Percentiles rank a stretch among this genome's conserved stretches.
phyloP scores from a whole-genome alignment of 2,797 vertebrate species.

The Miichthys miiuy region DNA sequence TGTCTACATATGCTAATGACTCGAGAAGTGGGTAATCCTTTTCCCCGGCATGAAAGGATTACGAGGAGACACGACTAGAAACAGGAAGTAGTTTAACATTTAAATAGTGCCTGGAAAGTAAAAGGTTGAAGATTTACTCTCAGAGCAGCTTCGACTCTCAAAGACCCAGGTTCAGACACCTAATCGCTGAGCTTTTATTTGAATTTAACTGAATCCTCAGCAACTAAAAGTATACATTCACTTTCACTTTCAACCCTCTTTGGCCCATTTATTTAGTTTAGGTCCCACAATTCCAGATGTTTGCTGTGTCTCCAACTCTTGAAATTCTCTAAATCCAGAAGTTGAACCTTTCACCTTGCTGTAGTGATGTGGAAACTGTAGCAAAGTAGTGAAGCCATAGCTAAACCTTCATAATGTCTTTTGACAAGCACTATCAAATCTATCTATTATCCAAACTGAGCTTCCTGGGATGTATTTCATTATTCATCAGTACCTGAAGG shows the following conservation, averaged over 20 bases:
- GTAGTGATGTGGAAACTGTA: too few species aligned
- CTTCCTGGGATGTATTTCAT: too few species aligned
- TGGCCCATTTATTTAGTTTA: background rate
- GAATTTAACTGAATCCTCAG: background rate
- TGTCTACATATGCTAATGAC: slow-evolving; percentile 40
- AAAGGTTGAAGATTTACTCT: slow-evolving; percentile 36
- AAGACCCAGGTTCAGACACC: background rate
- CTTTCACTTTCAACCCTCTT: background rate
- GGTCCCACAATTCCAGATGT: background rate
- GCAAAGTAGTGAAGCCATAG: too few species aligned
- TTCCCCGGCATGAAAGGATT: slow-evolving; percentile 42
- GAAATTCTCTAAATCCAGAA: too few species aligned
- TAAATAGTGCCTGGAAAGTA: slow-evolving; percentile 36
- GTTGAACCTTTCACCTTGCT: too few species aligned
- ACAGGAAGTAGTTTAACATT: slow-evolving; percentile 53
- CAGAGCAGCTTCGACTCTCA: slow-evolving; percentile 11
- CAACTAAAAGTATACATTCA: background rate
- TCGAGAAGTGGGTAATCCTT: slow-evolving; percentile 39
- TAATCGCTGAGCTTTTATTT: background rate
- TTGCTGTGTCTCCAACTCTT: too few species aligned
- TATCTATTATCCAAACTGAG: too few species aligned
- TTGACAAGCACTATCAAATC: too few species aligned
- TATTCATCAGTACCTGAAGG: too few species aligned
- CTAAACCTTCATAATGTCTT: too few species aligned
- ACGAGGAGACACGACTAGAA: slow-evolving; percentile 28